Base-by-base conservation (phyloP, 2,888 invertebrate species). In the Lepidocyrtinus sp. region DNA sequence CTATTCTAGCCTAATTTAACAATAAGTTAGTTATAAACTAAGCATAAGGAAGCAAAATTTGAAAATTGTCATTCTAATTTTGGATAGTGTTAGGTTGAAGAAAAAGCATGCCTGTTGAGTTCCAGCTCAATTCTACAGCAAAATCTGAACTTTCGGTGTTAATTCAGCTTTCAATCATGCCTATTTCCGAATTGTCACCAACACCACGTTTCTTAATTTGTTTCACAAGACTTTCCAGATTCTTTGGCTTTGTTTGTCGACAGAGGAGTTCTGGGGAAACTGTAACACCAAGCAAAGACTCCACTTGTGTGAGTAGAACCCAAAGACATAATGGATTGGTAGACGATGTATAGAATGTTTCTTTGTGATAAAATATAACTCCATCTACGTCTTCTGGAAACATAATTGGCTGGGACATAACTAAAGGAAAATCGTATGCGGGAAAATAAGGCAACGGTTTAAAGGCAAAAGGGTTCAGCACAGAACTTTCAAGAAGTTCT, bases 331-430 rank as follows among this genome's bases (percentile, higher is more conserved):
- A 70, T 0, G 86, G 86, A 69, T 85, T 86, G 0, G 74, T 78
- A 64, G 79, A 96, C 70, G 92, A 90, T 5, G 91, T 91, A 88
- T 99, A 99, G 86, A 93, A 92, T 0, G 93, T 92, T 82, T 92
- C 90, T 87, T 93, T 94, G 89, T 98, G 97, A 89, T 95, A 99
- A 89, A 99, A 98, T 72, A 98, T 89, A 46, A 97, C 88, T 0
- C 99, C 99, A 89, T 98, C 98, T 71, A 97, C 88, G 67, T 88
- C 85, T 0, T 85, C 84, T 5, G 82, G 78, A 74, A 86, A 85
- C 9, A 59, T 64, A 3, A 74, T 65, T 9, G 76, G 46, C 1
- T 74, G 55, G 19, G 75, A 46, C 19, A 65, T 70, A 9, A 81
- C 70, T 26, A 62, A 21, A 36, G 72, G 45, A 45, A 83, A 72